phyloP scores from a whole-genome alignment of 2,797 vertebrate species.

The Cirrhinus mrigala region DNA sequence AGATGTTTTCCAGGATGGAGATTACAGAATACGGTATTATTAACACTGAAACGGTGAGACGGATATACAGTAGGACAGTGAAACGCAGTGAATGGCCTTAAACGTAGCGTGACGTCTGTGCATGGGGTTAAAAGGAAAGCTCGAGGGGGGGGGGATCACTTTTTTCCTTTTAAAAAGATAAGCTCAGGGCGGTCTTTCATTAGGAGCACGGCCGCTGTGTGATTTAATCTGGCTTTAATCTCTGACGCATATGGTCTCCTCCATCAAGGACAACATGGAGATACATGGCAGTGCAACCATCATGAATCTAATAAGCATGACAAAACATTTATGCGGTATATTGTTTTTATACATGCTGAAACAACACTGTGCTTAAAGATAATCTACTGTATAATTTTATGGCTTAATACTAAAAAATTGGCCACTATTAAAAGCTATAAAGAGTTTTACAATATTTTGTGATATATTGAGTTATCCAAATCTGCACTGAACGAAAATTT shows the following conservation, averaged over 20 bases:
- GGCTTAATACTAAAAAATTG: background rate
- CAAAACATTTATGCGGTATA: background rate
- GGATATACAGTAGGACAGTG: background rate
- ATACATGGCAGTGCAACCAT: slow-evolving; percentile 55
- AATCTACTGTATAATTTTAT: background rate
- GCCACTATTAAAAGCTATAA: background rate
- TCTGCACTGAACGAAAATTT: background rate
- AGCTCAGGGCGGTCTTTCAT: slow-evolving; percentile 65
- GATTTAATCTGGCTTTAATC: slow-evolving; percentile 79
- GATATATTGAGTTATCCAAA: background rate
- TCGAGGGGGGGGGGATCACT: slow-evolving; percentile 51
- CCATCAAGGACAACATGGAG: slow-evolving; percentile 68
- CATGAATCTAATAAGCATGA: slow-evolving; percentile 21
- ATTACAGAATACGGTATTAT: slow-evolving; percentile 12
- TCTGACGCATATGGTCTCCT: slow-evolving; percentile 73
- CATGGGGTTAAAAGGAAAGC: slow-evolving; percentile 57
- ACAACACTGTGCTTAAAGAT: slow-evolving; percentile 1
- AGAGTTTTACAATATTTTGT: background rate
- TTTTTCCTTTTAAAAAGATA: slow-evolving; percentile 56
- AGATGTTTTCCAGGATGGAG: background rate
- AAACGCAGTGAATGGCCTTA: background rate
- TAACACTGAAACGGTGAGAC: slow-evolving; percentile 1
- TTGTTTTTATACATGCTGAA: background rate
- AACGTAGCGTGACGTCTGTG: slow-evolving; percentile 33
- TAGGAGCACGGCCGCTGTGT: slow-evolving; percentile 54